phyloP scores from a whole-genome alignment of 37 sponge, comb jelly and placozoan species.

The Hormiphora californensis region DNA sequence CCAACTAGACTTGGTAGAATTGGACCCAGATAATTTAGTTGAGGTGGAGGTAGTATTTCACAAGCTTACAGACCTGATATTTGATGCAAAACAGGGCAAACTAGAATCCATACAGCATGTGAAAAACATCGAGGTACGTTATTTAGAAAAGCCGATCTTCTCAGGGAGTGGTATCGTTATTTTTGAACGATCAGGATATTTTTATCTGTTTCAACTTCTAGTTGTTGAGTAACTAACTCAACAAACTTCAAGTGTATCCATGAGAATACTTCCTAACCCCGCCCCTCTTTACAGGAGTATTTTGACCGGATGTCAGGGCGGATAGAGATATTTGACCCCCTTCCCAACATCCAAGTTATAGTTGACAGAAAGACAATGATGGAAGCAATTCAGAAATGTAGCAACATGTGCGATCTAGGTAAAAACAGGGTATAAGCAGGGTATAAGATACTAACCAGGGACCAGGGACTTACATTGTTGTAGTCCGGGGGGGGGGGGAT shows the following conservation, averaged over 20 bases:
- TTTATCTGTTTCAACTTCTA: neutral
- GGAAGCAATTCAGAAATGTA: conserved; percentile 40
- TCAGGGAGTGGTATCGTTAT: neutral
- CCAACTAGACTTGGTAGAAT: no score
- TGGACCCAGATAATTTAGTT: no score
- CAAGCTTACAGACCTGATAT: conserved; percentile 49
- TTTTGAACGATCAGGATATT: neutral
- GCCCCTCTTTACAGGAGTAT: neutral
- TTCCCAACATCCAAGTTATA: conserved; percentile 20
- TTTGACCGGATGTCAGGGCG: neutral
- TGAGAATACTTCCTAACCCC: neutral
- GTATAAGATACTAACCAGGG: no score
- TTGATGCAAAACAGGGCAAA: conserved; percentile 30
- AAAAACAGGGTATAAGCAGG: no score
- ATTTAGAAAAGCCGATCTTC: neutral
- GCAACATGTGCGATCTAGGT: conserved; percentile 18
- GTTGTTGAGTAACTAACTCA: neutral
- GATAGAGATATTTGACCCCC: neutral
- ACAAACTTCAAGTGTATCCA: neutral
- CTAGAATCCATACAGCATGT: neutral
- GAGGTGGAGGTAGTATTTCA: conserved; percentile 2
- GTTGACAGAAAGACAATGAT: conserved; percentile 32
- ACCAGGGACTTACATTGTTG: no score
- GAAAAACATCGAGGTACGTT: neutral
- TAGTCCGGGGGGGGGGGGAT: no score